Conservation (phyloP, 2,113 vertebrate genomes). For the Nannospalax galili region DNA sequence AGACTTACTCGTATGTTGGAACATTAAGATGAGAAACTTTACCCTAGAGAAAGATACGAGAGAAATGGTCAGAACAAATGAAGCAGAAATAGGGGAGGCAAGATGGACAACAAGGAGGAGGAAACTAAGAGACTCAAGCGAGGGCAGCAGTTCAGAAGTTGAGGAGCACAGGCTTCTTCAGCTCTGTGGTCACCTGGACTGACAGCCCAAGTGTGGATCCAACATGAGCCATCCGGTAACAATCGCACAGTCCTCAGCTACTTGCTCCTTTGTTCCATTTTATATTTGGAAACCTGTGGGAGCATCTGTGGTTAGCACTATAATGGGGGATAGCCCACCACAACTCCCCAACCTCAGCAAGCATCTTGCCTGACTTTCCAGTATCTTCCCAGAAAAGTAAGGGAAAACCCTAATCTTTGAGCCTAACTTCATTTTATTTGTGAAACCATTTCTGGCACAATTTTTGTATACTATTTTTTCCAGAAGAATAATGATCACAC, state of each 20-base stretch:
- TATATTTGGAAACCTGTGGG: neutral
- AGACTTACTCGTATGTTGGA: neutral
- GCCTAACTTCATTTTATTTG: neutral
- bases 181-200: neutral
- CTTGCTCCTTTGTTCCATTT: neutral
- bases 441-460: neutral
- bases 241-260: neutral
- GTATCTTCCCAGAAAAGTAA: neutral
- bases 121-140: neutral
- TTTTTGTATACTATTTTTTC: neutral
- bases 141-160: neutral
- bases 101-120: neutral
- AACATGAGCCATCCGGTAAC: fast-evolving
- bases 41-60: neutral
- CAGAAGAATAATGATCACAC: neutral
- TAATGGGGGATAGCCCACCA: too few relatives aligned
- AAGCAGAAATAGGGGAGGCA: too few relatives aligned
- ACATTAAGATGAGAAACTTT: neutral
- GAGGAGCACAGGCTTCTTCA: neutral
- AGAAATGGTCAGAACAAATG: neutral
- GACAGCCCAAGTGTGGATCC: neutral
- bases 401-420: neutral
- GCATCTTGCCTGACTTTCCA: neutral
- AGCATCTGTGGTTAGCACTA: neutral
- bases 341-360: neutral